Evolutionary conservation across 1,140 invertebrate genomes (phyloP).

Genomic region (Physella acuta): DNA sequence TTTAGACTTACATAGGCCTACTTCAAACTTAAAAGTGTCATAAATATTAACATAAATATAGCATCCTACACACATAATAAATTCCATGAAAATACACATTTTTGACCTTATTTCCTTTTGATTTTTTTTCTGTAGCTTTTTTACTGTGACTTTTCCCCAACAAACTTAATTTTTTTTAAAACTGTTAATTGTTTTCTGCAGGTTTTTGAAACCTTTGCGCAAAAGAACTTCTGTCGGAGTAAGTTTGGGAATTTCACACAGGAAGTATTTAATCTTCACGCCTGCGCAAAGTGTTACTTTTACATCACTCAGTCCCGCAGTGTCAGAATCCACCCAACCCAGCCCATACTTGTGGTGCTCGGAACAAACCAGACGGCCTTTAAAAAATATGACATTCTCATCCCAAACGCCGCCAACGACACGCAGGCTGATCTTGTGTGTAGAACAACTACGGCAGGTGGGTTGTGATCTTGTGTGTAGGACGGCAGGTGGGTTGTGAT

Average conservation of each 20-base stretch:
- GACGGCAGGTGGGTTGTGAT: not conserved
- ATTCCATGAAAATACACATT: too few relatives aligned
- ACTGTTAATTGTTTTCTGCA: too few relatives aligned
- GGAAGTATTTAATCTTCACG: constrained; percentile 41
- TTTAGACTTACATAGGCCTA: too few relatives aligned
- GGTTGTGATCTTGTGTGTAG: not conserved
- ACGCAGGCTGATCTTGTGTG: constrained; percentile 36
- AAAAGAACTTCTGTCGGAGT: too few relatives aligned
- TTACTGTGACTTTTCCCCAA: too few relatives aligned
- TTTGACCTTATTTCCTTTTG: too few relatives aligned
- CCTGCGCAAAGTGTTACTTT: constrained; percentile 52
- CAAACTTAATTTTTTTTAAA: too few relatives aligned
- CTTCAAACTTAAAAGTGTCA: too few relatives aligned
- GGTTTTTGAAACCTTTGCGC: too few relatives aligned
- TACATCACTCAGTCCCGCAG: constrained; percentile 36
- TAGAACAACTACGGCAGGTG: constrained; percentile 29
- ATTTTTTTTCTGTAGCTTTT: too few relatives aligned
- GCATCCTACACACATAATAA: too few relatives aligned
- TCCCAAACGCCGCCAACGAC: constrained; percentile 34
- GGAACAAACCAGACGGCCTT: constrained; percentile 24
- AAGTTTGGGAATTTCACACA: constrained; percentile 80
- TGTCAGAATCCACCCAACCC: constrained; percentile 9
- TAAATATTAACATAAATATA: too few relatives aligned
- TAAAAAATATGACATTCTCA: constrained; percentile 17
- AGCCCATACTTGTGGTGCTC: constrained; percentile 22